Percentiles rank a stretch among this genome's conserved stretches.
Conservation (phyloP, 2,797 vertebrate species). For the Coccyzus lansbergi region DNA sequence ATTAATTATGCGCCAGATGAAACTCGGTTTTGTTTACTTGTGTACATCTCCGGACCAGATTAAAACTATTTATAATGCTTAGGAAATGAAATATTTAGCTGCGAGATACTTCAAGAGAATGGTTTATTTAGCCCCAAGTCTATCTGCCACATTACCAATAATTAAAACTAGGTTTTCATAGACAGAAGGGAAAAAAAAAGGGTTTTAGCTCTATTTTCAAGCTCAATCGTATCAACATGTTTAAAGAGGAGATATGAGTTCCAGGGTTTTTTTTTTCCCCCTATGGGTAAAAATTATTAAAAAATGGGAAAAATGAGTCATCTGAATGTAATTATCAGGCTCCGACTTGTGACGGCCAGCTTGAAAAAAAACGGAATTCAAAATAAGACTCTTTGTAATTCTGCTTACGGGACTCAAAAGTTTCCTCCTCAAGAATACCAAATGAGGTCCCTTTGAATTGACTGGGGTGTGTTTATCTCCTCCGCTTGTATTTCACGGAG, state of each 20-base stretch:
- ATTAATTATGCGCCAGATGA: neutral
- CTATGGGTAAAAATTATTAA: conserved; percentile 56
- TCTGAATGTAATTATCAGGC: conserved; percentile 40
- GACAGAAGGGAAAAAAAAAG: neutral
- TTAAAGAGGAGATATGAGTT: conserved; percentile 23
- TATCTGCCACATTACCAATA: conserved; percentile 52
- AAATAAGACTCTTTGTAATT: neutral
- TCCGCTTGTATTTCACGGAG: accelerated
- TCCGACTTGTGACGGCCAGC: neutral
- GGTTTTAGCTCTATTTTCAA: conserved; percentile 31
- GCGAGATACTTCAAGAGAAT: conserved; percentile 41
- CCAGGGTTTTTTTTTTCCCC: neutral
- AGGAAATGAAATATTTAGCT: conserved; percentile 65
- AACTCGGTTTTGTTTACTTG: neutral
- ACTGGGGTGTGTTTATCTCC: neutral
- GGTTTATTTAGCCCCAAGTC: conserved; percentile 48
- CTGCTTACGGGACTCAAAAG: neutral
- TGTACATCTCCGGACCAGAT: neutral
- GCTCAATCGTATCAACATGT: conserved; percentile 45
- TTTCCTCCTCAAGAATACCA: neutral
- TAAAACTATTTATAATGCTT: conserved; percentile 19
- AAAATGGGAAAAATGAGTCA: conserved; percentile 13
- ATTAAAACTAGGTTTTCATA: conserved; percentile 66
- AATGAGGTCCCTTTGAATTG: neutral
- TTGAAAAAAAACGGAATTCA: conserved; percentile 17